Percentiles rank a stretch among this genome's conserved stretches.
Evolutionary conservation across 2,888 invertebrate species (phyloP).

Genomic region (Polyommatus iphigenia): DNA sequence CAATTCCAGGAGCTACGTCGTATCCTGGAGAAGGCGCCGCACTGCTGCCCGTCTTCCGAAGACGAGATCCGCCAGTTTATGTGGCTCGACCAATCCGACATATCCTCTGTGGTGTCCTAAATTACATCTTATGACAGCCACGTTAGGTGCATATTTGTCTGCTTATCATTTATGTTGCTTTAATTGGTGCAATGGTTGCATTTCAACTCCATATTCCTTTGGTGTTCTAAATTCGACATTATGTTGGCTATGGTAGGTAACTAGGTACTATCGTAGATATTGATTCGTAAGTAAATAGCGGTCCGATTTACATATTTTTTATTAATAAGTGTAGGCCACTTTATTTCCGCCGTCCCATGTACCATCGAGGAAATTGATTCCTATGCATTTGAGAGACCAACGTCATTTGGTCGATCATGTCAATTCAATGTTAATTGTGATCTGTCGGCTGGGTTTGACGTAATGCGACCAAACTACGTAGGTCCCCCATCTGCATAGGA

Average conservation of each 20-base stretch:
- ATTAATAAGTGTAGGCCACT: too few relatives aligned
- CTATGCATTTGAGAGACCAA: too few relatives aligned
- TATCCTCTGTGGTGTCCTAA: slow-evolving; percentile 3
- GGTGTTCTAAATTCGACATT: not conserved
- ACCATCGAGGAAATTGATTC: too few relatives aligned
- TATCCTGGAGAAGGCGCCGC: slow-evolving; percentile 74
- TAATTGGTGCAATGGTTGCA: too few relatives aligned
- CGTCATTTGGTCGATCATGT: too few relatives aligned
- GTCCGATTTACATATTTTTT: too few relatives aligned
- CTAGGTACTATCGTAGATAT: not conserved
- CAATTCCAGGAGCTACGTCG: slow-evolving; percentile 60
- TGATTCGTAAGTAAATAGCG: too few relatives aligned
- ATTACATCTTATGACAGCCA: slow-evolving; percentile 33
- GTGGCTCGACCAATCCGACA: slow-evolving; percentile 68
- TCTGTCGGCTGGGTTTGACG: too few relatives aligned
- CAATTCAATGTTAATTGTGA: too few relatives aligned
- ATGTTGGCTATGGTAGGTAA: not conserved
- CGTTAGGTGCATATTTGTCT: not conserved
- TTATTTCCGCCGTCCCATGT: too few relatives aligned
- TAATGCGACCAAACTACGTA: too few relatives aligned
- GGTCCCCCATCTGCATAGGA: too few relatives aligned
- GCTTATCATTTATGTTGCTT: not conserved
- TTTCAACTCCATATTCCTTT: not conserved
- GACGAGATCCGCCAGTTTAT: slow-evolving; percentile 83
- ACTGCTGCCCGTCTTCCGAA: slow-evolving; percentile 85